A percentile compares a stretch with the other conserved stretches of the same genome.
Evolutionary conservation across 2,797 vertebrate genomes (phyloP).

Genomic region (Synaphobranchus kaupii): DNA sequence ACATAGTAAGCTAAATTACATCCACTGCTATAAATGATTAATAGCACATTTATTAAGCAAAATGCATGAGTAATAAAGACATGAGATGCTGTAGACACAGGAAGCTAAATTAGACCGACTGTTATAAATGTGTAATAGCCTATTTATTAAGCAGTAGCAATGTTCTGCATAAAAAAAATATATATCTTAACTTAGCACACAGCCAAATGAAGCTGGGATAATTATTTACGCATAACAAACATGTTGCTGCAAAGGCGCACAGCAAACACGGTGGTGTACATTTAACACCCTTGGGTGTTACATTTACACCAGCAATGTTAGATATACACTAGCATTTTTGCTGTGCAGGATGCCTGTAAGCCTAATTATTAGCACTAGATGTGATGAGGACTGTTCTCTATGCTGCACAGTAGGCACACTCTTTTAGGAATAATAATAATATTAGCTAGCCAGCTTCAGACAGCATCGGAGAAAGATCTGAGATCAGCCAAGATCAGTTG

Average conservation of each 20-base stretch:
- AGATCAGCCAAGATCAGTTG: neutral
- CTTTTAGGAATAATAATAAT: too few species aligned
- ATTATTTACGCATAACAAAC: neutral
- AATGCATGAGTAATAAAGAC: neutral
- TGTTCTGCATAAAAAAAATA: neutral
- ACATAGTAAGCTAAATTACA: neutral
- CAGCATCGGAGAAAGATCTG: neutral
- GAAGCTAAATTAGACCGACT: neutral
- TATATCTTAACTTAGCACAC: neutral
- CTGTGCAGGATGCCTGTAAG: neutral
- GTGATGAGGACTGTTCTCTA: too few species aligned
- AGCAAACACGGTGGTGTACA: too few species aligned
- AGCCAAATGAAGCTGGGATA: neutral
- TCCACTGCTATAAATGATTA: neutral
- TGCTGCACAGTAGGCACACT: too few species aligned
- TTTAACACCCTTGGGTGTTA: too few species aligned
- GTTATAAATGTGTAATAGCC: slow-evolving; percentile 10
- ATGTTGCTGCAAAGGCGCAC: neutral
- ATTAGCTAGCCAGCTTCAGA: neutral
- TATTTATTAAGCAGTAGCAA: neutral
- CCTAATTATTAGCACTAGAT: neutral
- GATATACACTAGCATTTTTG: too few species aligned
- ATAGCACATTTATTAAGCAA: neutral
- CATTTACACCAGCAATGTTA: too few species aligned
- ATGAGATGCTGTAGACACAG: neutral